A percentile compares a stretch with the other conserved stretches of the same genome.
Conservation (phyloP, 2,888 invertebrate genomes). For the Drosophila algonquin region DNA sequence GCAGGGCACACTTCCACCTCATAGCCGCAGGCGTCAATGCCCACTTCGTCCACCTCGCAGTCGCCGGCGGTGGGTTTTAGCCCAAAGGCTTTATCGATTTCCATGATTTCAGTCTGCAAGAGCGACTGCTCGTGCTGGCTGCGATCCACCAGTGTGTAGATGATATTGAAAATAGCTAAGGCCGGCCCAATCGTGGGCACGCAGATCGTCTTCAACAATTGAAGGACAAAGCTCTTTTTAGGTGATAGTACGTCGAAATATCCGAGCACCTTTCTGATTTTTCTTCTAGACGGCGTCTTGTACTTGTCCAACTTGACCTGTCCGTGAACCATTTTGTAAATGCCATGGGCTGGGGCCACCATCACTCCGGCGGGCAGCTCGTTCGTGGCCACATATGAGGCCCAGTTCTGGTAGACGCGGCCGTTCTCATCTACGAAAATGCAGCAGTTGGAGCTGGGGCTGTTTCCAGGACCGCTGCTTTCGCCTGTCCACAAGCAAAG, state of each 20-base stretch:
- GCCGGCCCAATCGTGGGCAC: constrained; percentile 64
- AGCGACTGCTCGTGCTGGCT: constrained; percentile 79
- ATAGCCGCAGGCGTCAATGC: too few species aligned
- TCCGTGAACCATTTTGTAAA: constrained; percentile 66
- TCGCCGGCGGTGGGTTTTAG: too few species aligned
- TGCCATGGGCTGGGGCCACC: constrained; percentile 84
- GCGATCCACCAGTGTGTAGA: constrained; percentile 74
- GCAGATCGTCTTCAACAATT: constrained; percentile 53
- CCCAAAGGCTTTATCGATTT: too few species aligned
- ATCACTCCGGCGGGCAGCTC: constrained; percentile 84
- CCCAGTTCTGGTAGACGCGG: constrained; percentile 85
- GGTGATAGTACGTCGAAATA: constrained; percentile 43
- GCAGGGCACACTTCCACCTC: too few species aligned
- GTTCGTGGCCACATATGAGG: constrained; percentile 83
- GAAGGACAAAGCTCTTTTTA: constrained; percentile 12
- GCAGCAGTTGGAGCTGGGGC: constrained; percentile 74
- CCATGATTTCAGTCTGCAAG: too few species aligned
- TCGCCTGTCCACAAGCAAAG: constrained; percentile 25
- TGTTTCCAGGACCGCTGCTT: constrained; percentile 11
- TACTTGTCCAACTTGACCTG: constrained; percentile 64
- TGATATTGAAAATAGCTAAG: constrained; percentile 59
- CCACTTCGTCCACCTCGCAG: too few species aligned
- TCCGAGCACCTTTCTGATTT: constrained; percentile 26
- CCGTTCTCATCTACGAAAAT: constrained; percentile 82
- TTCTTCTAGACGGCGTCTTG: constrained; percentile 61